phyloP scores from a whole-genome alignment of 2,888 invertebrate species.

The Ichneumon xanthorius region DNA sequence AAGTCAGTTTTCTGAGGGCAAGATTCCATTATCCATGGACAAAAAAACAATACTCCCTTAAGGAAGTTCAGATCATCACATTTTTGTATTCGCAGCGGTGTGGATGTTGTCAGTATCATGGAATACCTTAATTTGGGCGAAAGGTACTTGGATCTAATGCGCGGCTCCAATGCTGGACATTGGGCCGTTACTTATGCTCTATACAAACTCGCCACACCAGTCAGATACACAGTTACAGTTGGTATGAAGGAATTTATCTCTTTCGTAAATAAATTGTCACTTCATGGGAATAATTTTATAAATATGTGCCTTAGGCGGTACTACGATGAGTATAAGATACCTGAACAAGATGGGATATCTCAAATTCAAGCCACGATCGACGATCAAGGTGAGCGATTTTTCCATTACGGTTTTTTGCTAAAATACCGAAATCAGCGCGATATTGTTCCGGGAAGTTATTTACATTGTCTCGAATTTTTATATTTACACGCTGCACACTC shows the following conservation, averaged over 20 bases:
- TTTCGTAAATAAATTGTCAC: neutral
- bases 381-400: conserved; percentile 60
- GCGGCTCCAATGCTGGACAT: conserved; percentile 93
- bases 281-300: neutral
- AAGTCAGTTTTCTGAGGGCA: conserved; percentile 87
- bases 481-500: conserved; percentile 73
- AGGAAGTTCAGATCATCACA: neutral
- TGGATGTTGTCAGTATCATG: conserved; percentile 93
- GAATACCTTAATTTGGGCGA: conserved; percentile 93
- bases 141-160: conserved; percentile 90
- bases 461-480: conserved; percentile 50
- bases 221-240: conserved; percentile 96
- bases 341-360: conserved; percentile 93
- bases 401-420: neutral
- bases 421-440: conserved; percentile 50
- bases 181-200: conserved; percentile 95
- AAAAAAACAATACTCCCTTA: neutral
- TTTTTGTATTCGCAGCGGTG: conserved; percentile 88
- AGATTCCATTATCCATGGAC: neutral
- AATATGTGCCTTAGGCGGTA: conserved; percentile 88
- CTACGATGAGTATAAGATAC: conserved; percentile 93
- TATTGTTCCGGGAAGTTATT: neutral
- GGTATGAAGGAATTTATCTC: conserved; percentile 86
- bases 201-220: conserved; percentile 96
- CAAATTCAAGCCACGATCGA: conserved; percentile 82